Base-by-base conservation (phyloP, 2,113 vertebrate species). In the Petaurus breviceps region DNA sequence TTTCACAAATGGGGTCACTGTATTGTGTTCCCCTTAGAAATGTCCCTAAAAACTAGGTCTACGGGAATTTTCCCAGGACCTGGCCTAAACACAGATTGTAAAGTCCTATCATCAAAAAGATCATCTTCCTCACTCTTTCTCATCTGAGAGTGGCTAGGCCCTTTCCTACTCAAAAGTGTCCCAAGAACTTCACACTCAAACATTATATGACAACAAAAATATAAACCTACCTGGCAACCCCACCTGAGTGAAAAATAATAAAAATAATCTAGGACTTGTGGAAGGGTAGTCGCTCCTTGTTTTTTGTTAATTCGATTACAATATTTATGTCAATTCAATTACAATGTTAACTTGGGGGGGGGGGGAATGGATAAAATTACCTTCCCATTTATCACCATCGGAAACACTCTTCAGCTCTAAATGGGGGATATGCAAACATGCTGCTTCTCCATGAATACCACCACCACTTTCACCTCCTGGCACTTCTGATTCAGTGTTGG, bases 301-400 rank as follows among this genome's bases (percentile, higher is more conserved):
- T 96, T 90, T 95, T 46, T 28, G 10, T 91, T 92, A 96, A 90
- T 96, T 96, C 90, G 94, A 52, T 96, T 97, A 97, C 77, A 96
- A 96, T 77, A 89, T 52, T 96, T 95, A 51, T 23, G 8, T 90
- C 93, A 96, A 91, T 96, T 96, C 90, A 95, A 50, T 95, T 97
- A 97, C 91, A 96, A 96, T 8, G 90, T 55, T 96, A 96, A 4
- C 90, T 43, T 57, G 93, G 54, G 16, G 93, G 51, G 84, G 93
- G 96, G 97, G 94, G 12, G 93, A 84, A 57, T 92, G 84, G 91
- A 77, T 96, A 92, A 96, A 98, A 98, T 99, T 99, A 99, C 99
- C 99, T 99, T 99, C 99, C 99, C 98, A 99, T 96, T 98, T 98
- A 97, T 99, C 98, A 98, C 98, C 98, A 97, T 98, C 99, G 97